Percentiles rank a stretch among this genome's conserved stretches.
Evolutionary conservation across 2,888 invertebrate genomes (phyloP).

Genomic region (Autographa gamma): DNA sequence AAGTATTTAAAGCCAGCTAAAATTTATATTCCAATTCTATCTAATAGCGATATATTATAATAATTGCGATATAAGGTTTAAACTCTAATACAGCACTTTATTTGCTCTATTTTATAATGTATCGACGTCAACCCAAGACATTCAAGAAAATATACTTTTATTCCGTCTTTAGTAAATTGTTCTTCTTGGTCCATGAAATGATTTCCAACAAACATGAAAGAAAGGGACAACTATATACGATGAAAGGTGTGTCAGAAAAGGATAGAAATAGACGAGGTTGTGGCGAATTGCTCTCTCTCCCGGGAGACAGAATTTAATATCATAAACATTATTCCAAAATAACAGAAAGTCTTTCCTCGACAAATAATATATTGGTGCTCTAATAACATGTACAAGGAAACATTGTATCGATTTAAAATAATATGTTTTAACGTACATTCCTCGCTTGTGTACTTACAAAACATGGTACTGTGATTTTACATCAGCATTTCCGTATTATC

Average conservation of each 20-base stretch:
- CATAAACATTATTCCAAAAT: constrained; percentile 67
- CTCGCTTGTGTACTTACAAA: constrained; percentile 17
- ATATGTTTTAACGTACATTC: constrained; percentile 22
- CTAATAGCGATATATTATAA: no score
- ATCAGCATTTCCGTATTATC: neutral
- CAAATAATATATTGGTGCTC: constrained; percentile 59
- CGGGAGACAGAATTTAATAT: constrained; percentile 67
- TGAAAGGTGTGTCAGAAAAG: constrained; percentile 39
- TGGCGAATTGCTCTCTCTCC: constrained; percentile 56
- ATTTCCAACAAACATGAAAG: constrained; percentile 41
- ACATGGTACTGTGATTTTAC: neutral
- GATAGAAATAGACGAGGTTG: constrained; percentile 49
- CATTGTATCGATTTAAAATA: constrained; percentile 52
- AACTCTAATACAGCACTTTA: no score
- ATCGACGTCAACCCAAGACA: neutral
- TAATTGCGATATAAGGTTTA: no score
- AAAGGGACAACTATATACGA: constrained; percentile 36
- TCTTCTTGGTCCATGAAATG: constrained; percentile 45
- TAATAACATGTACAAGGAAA: constrained; percentile 57
- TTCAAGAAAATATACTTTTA: constrained; percentile 18
- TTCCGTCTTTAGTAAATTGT: constrained; percentile 33
- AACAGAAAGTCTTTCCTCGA: constrained; percentile 61
- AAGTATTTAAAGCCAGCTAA: no score
- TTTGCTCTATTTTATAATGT: neutral
- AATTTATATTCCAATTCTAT: no score